Evolutionary conservation across 2,888 invertebrate genomes (phyloP).

Genomic region (Leptopterna dolabrata): DNA sequence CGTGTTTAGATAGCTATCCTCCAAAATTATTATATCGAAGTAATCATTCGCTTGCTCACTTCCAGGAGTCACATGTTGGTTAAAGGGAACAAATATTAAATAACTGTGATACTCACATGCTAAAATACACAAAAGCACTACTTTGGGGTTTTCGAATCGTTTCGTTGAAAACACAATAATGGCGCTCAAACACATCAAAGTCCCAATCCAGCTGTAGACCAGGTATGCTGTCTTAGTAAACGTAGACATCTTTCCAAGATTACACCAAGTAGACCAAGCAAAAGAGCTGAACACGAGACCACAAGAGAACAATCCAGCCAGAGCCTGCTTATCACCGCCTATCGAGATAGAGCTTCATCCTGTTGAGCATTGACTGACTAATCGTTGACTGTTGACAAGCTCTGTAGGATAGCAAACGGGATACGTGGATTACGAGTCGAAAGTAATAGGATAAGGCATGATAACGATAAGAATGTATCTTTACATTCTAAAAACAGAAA

Average conservation of each 20-base stretch:
- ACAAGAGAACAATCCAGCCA: not conserved
- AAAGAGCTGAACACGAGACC: not conserved
- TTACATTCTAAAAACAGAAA: too few species aligned
- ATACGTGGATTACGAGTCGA: too few species aligned
- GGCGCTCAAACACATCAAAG: not conserved
- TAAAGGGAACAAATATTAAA: too few species aligned
- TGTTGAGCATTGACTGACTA: not conserved
- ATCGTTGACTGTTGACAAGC: too few species aligned
- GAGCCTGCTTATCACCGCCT: not conserved
- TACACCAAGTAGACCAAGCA: too few species aligned
- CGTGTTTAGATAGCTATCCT: too few species aligned
- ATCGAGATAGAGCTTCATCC: not conserved
- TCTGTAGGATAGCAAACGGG: too few species aligned
- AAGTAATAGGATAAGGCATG: too few species aligned
- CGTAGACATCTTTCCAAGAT: constrained; percentile 1
- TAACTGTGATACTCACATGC: constrained; percentile 43
- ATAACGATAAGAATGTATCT: too few species aligned
- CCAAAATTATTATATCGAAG: too few species aligned
- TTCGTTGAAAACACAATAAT: constrained; percentile 6
- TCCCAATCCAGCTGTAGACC: not conserved
- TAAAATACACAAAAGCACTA: not conserved
- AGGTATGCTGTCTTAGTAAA: not conserved
- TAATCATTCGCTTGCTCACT: too few species aligned
- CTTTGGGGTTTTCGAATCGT: not conserved
- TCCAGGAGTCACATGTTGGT: too few species aligned